Evolutionary conservation across 2,113 vertebrate genomes (phyloP).

Genomic region (Bos javanicus): DNA sequence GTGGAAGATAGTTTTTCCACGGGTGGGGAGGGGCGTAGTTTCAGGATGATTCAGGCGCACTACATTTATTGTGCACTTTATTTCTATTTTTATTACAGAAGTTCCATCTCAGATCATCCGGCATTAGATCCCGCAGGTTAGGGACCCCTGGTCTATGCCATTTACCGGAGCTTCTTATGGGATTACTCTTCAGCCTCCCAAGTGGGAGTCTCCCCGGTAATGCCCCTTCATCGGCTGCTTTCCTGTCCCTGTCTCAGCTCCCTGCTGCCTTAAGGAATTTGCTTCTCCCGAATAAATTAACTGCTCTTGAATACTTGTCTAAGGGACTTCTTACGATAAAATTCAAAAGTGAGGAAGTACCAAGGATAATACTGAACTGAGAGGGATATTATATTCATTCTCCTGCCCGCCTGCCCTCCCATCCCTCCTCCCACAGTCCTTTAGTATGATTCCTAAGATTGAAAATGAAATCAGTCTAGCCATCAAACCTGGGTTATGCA

Average conservation of each 20-base stretch:
- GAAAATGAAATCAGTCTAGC: not conserved
- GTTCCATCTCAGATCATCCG: not conserved
- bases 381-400: not conserved
- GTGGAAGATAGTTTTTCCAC: not conserved
- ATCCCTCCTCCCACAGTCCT: not conserved
- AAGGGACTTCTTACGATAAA: not conserved
- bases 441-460: not conserved
- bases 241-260: not conserved
- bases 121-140: not conserved
- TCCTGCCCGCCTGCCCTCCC: not conserved
- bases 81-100: not conserved
- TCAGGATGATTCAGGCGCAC: not conserved
- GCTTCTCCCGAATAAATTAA: not conserved
- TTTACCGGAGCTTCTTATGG: not conserved
- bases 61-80: not conserved
- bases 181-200: not conserved
- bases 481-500: not conserved
- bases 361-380: not conserved
- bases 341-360: not conserved
- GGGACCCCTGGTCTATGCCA: not conserved
- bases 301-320: not conserved
- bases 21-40: not conserved
- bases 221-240: not conserved
- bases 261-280: not conserved
- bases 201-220: not conserved